Conservation (phyloP, 2,113 vertebrate species). For the Hylia prasina region DNA sequence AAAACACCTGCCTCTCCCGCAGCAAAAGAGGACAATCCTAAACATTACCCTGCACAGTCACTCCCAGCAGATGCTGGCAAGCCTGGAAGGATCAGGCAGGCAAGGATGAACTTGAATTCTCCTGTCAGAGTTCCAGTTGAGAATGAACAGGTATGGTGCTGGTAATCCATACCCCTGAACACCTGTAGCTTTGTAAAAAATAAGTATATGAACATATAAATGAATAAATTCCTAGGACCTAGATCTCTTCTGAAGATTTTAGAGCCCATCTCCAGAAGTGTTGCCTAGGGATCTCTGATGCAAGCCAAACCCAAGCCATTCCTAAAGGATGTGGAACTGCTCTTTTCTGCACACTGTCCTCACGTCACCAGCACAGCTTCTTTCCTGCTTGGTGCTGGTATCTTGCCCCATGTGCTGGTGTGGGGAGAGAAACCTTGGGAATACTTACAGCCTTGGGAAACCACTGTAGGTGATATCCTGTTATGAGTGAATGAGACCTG, state of each 20-base stretch:
- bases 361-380: neutral
- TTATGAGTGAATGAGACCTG: neutral
- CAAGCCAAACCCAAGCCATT: neutral
- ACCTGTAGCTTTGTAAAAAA: neutral
- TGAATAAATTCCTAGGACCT: neutral
- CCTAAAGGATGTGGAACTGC: neutral
- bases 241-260: neutral
- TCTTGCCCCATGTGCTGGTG: neutral
- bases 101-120: neutral
- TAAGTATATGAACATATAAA: neutral
- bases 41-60: neutral
- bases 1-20: neutral
- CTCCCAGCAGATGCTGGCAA: neutral
- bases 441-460: neutral
- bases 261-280: neutral
- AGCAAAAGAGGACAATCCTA: neutral
- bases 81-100: neutral
- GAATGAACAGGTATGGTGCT: neutral
- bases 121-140: neutral
- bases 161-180: neutral
- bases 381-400: neutral
- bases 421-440: neutral
- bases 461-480: neutral
- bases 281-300: neutral
- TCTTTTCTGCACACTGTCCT: neutral